Percentiles rank a stretch among this genome's conserved stretches.
Evolutionary conservation across 2,113 vertebrate genomes (phyloP).

Genomic region (Cichladusa arquata): DNA sequence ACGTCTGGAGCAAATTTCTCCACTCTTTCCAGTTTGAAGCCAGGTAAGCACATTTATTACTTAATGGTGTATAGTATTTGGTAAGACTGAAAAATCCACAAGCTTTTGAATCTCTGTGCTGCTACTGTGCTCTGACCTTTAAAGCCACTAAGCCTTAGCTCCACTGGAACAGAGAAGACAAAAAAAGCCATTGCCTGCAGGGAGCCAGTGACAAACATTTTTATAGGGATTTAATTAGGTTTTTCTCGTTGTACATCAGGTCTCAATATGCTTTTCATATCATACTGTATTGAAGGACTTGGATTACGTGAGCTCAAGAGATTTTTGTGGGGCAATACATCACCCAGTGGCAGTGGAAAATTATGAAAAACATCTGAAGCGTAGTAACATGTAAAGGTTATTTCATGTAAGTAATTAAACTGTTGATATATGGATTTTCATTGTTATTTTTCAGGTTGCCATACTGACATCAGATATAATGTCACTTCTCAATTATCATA

Average conservation of each 20-base stretch:
- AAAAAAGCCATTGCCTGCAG: neutral
- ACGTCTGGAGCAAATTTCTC: neutral
- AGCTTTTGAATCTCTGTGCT: neutral
- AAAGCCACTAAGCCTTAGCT: slow-evolving; percentile 8
- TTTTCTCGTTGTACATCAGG: neutral
- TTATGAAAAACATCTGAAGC: neutral
- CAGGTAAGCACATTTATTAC: neutral
- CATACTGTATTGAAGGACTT: neutral
- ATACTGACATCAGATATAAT: neutral
- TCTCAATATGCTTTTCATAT: slow-evolving; percentile 13
- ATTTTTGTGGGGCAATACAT: neutral
- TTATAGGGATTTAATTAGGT: slow-evolving; percentile 49
- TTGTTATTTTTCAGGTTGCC: slow-evolving; percentile 8
- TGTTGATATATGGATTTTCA: slow-evolving; percentile 13
- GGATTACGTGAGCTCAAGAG: neutral
- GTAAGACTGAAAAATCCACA: neutral
- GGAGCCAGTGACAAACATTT: slow-evolving; percentile 12
- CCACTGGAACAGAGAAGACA: neutral
- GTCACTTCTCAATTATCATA: neutral
- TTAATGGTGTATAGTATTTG: neutral
- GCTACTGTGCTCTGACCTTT: neutral
- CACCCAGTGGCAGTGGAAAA: neutral
- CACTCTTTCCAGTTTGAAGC: neutral
- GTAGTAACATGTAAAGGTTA: neutral
- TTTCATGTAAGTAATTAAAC: slow-evolving; percentile 23